Evolutionary conservation across 2,113 vertebrate species (phyloP), one percentile per base, ranked within the genome.

Genomic region (Gasterosteus nipponicus): DNA sequence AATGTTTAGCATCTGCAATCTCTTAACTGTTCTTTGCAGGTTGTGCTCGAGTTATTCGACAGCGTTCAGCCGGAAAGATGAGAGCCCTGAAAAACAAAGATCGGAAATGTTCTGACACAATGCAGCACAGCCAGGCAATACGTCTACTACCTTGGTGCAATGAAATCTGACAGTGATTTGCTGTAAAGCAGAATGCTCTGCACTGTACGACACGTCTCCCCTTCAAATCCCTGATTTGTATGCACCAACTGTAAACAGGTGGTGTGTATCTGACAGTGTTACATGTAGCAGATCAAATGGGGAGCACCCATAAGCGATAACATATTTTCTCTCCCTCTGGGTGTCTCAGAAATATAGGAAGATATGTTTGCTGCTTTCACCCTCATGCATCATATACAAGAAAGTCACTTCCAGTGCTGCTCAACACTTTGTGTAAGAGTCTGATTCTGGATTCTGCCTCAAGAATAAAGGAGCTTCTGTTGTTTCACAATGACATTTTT

Each of bases 191-290:
- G 44, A 39, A 66, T 73, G 67, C 49, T 64, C 60, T 72, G 57
- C 69, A 26, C 15, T 41, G 29, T 47, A 56, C 70, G 44, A 44
- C 19, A 19, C 38, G 65, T 61, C 29, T 77, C 16, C n/a, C 46
- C 49, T 16, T 53, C 69, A 72, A 33, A 74, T 78, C 85, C 68
- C 75, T 69, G 26, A 22, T 60, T 67, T 57, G 41, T 64, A 70
- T 66, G 47, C 51, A 73, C 53, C 57, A 26, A 16, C 71, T 79
- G 77, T 73, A 75, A 79, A 82, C 60, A 78, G 69, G 70, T 78
- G 70, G 61, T 78, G n/a, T 68, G 56, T 26, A n/a, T 56, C 14
- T 18, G 41, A 61, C 22, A 63, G 74, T 33, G 26, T 8, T 12
- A 39, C 54, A 65, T 26, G 41, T 41, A n/a, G 47, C 14, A 46